Base-by-base conservation (phyloP, 2,888 invertebrate species). In the Phaedon cochleariae region DNA sequence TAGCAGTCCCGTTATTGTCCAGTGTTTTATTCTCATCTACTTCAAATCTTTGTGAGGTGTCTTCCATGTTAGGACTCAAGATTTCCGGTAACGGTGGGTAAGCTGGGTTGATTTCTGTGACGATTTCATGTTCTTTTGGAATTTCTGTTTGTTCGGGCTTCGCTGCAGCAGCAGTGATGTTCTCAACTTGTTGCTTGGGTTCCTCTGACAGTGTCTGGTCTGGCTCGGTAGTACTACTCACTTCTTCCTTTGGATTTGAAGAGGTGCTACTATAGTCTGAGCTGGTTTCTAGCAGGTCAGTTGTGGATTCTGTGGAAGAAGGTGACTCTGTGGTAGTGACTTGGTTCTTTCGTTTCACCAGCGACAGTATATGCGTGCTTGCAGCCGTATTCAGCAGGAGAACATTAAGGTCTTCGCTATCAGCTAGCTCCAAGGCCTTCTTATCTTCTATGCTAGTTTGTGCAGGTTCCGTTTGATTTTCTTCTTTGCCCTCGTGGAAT, bases 71-170 rank as follows among this genome's bases (percentile, higher is more conserved):
- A 5, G 74, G 74, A 65, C 83, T 85, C 75, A 87, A 84, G 60
- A 86, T 84, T 64, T 87, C 86, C 3, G 85, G 85, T 61, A 87
- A 77, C 1, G 85, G 85, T 1, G 87, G 87, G 78, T 87, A 87
- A 2, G 86, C 86, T 0, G 87, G 87, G 79, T 87, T 87, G 65
- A 78, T 77, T 62, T 81, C 80, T 4, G 74, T 66, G 31, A 75
- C 60, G 53, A 71, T 17, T 2, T 63, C 59, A 26, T 67, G 55
- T 9, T 15, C 15, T n/a, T 49, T 73, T 34, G 61, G 48, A 51
- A 54, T 59, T 15, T 67, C 54, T 15, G 62, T 64, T 62, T 34
- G 31, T 10, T 34, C 31, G 2, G 31, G 31, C 9, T 26, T 26
- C 26, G 26, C 7, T 26, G 1, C 31, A 4, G 10, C 10, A 34